Evolutionary conservation across 1,140 invertebrate genomes (phyloP).

Genomic region (Cylas formicarius): DNA sequence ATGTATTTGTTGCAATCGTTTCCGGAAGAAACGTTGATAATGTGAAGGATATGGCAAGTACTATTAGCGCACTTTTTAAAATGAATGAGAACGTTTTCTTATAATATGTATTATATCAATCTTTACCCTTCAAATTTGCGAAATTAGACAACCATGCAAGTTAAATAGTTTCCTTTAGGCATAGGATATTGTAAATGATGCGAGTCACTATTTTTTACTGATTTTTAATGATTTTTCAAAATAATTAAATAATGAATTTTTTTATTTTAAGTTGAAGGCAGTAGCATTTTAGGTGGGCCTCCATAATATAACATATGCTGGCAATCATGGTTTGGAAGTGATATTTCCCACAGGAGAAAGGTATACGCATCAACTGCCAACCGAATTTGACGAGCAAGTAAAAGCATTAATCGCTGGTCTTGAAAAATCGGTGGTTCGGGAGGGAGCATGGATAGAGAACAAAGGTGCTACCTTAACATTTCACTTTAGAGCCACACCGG

Average conservation of each 20-base stretch:
- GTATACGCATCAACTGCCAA: conserved; percentile 23
- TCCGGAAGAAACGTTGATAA: conserved; percentile 23
- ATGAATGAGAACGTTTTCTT: conserved; percentile 1
- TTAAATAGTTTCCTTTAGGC: too few species aligned
- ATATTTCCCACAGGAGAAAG: conserved; percentile 20
- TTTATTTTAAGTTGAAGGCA: too few species aligned
- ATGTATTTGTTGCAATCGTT: conserved; percentile 22
- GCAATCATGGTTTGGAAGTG: conserved; percentile 28
- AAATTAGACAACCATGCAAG: too few species aligned
- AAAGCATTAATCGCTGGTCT: conserved; percentile 16
- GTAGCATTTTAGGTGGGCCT: conserved; percentile 17
- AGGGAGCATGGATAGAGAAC: conserved; percentile 28
- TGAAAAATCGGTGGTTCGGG: conserved; percentile 20
- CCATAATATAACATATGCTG: conserved; percentile 20
- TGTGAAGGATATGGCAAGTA: conserved; percentile 24
- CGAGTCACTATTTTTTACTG: too few species aligned
- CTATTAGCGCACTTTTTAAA: neutral
- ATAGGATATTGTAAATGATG: too few species aligned
- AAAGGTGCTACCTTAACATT: conserved; percentile 24
- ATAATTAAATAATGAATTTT: too few species aligned
- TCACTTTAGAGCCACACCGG: conserved; percentile 21
- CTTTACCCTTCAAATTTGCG: too few species aligned
- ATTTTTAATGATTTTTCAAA: too few species aligned
- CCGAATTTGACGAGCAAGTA: conserved; percentile 20
- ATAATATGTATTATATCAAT: neutral